A percentile compares a stretch with the other conserved stretches of the same genome.
Conservation (phyloP, 1,140 invertebrate species). For the Copidosoma floridanum region DNA sequence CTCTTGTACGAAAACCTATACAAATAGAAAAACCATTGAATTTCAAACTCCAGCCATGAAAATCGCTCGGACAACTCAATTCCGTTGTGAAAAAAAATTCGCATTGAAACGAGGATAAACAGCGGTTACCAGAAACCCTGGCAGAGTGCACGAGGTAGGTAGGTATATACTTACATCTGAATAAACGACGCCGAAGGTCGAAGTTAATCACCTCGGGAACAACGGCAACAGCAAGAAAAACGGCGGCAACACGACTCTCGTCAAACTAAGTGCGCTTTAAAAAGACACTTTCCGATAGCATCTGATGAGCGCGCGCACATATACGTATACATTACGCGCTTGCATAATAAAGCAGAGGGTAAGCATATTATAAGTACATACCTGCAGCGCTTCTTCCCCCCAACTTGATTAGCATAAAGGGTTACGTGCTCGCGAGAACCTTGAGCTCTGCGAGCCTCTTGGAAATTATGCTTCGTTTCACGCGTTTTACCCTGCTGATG, state of each 20-base stretch:
- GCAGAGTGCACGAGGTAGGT: too few species aligned
- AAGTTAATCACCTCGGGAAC: too few species aligned
- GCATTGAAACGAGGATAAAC: background rate
- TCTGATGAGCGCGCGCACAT: constrained; percentile 22
- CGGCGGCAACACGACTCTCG: too few species aligned
- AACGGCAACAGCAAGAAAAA: too few species aligned
- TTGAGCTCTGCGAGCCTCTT: background rate
- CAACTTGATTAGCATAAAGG: constrained; percentile 39
- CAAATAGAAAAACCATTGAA: too few species aligned
- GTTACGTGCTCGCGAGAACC: constrained; percentile 27
- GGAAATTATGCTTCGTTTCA: constrained; percentile 37
- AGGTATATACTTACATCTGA: too few species aligned
- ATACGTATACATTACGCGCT: too few species aligned
- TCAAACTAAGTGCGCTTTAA: constrained; percentile 46
- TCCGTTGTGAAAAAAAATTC: background rate
- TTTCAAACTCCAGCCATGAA: too few species aligned
- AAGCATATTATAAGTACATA: too few species aligned
- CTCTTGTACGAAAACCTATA: too few species aligned
- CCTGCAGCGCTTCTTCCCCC: constrained; percentile 3
- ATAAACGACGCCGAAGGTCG: too few species aligned
- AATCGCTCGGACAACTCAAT: background rate
- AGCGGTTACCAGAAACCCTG: too few species aligned
- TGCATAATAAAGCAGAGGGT: constrained; percentile 1
- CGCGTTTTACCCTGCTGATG: constrained; percentile 14
- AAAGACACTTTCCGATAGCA: constrained; percentile 32